phyloP scores from a whole-genome alignment of 2,888 invertebrate genomes.

The Drepana falcataria region DNA sequence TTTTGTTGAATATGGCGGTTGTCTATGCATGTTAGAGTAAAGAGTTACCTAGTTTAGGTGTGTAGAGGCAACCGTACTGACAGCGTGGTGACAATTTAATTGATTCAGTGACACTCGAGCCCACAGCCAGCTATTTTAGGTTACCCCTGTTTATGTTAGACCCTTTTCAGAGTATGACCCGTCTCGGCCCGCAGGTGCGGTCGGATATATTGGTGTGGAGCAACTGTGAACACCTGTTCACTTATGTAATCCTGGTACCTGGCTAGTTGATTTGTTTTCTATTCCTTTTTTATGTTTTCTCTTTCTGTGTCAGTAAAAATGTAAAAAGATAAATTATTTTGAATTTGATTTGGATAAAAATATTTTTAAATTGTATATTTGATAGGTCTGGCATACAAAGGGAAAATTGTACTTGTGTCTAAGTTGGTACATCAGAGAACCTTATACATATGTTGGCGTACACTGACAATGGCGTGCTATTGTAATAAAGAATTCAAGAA shows the following conservation, averaged over 20 bases:
- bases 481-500: too few relatives aligned
- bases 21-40: too few relatives aligned
- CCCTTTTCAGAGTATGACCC: conserved; percentile 3
- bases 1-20: too few relatives aligned
- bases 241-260: conserved; percentile 3
- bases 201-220: conserved; percentile 2
- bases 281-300: neutral
- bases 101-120: conserved; percentile 27
- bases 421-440: too few relatives aligned
- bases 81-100: conserved; percentile 24
- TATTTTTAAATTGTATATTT: too few relatives aligned
- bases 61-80: neutral
- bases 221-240: conserved; percentile 4
- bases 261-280: conserved; percentile 2
- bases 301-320: neutral
- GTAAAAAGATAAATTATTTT: too few relatives aligned
- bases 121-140: conserved; percentile 22
- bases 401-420: too few relatives aligned
- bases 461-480: too few relatives aligned
- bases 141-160: conserved; percentile 17
- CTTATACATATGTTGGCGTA: too few relatives aligned
- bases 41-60: too few relatives aligned
- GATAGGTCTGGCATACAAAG: too few relatives aligned
- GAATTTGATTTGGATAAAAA: too few relatives aligned
- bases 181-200: conserved; percentile 1